Percentiles rank a stretch among this genome's conserved stretches.
Evolutionary conservation across 2,113 vertebrate species (phyloP).

Genomic region (Nycticryphes semicollaris): DNA sequence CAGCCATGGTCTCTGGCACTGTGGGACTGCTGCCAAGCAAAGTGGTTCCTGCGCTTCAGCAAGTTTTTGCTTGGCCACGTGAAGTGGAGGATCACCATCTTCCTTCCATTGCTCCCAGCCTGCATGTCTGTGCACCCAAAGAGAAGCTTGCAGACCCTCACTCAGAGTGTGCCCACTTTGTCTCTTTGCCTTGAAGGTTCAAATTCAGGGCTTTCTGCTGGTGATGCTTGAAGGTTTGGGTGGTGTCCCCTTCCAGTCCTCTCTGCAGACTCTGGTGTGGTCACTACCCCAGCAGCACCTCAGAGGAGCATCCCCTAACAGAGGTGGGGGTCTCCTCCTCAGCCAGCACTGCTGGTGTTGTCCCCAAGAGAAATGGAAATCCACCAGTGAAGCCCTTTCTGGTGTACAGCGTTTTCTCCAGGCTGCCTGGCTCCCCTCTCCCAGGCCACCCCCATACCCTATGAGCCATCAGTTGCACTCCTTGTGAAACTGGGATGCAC

Average conservation of each 20-base stretch:
- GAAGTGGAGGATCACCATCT: neutral
- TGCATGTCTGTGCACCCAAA: neutral
- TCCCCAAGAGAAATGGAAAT: neutral
- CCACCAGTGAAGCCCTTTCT: neutral
- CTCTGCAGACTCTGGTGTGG: accelerated
- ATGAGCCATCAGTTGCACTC: accelerated
- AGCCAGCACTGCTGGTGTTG: neutral
- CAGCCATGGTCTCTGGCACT: neutral
- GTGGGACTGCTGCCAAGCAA: neutral
- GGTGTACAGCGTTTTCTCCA: neutral
- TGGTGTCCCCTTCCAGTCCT: neutral
- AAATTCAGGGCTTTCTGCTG: neutral
- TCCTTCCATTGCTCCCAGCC: accelerated
- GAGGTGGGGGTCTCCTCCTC: neutral
- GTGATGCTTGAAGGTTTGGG: neutral
- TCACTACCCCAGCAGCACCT: neutral
- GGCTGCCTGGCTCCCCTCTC: neutral
- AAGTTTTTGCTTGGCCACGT: neutral
- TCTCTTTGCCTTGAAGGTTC: neutral
- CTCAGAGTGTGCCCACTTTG: neutral
- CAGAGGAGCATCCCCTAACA: neutral
- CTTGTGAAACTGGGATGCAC: neutral
- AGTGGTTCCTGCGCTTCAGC: accelerated
- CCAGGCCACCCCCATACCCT: neutral
- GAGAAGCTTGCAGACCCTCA: neutral